phyloP scores from a whole-genome alignment of 2,797 vertebrate genomes.

The Chaetophractus vellerosus region DNA sequence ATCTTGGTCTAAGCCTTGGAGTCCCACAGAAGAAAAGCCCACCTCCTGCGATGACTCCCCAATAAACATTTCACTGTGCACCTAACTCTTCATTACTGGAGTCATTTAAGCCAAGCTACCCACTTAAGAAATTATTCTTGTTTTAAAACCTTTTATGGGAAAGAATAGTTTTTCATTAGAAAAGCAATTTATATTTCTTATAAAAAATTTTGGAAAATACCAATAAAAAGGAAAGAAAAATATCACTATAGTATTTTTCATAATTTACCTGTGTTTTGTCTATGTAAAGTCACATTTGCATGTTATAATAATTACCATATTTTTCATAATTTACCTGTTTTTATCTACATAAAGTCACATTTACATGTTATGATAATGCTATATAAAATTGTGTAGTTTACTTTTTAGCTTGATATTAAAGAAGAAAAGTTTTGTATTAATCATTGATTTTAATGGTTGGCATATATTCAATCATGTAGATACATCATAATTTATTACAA shows the following conservation, averaged over 20 bases:
- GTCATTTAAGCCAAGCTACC: background rate
- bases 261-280: no score
- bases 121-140: background rate
- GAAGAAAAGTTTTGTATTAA: background rate
- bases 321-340: background rate
- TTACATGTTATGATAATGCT: background rate
- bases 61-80: background rate
- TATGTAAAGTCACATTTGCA: no score
- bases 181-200: background rate
- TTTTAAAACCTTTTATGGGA: background rate
- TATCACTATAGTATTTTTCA: no score
- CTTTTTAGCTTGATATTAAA: slow-evolving; percentile 5
- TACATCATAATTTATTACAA: background rate
- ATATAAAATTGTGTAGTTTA: background rate
- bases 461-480: slow-evolving; percentile 5
- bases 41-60: background rate
- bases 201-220: background rate
- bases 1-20: background rate
- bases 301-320: background rate
- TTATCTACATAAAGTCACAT: background rate
- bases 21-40: background rate
- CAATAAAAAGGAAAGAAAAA: background rate
- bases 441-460: background rate
- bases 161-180: background rate
- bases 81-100: background rate